These are phyloP conservation scores for Ormyrus nitidulus DNA, from an alignment of 2,888 invertebrate species.

Conservation along the genomic window DNA sequence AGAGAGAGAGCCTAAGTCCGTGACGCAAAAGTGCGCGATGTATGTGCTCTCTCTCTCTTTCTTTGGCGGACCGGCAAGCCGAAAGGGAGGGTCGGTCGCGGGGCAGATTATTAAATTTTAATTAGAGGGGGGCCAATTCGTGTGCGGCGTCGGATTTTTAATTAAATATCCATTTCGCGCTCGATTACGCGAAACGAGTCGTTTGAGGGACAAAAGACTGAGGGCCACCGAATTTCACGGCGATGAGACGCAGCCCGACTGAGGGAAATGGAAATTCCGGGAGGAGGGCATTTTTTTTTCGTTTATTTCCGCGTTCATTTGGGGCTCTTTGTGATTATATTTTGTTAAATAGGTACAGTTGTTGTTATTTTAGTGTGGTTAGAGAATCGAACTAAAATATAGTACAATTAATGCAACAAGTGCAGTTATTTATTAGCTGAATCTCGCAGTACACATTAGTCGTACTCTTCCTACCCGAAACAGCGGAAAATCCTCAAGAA, in stretches of 20 bases:
- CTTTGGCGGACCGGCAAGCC: not conserved
- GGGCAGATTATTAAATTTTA: slow-evolving; percentile 31
- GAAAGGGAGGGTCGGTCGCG: not conserved
- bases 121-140: slow-evolving; percentile 2
- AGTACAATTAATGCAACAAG: too few relatives aligned
- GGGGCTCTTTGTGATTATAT: too few relatives aligned
- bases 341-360: too few relatives aligned
- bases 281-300: not conserved
- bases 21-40: not conserved
- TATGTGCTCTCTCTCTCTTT: not conserved
- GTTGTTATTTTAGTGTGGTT: too few relatives aligned
- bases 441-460: too few relatives aligned
- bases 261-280: slow-evolving; percentile 40
- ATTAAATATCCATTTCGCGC: slow-evolving; percentile 26
- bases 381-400: too few relatives aligned
- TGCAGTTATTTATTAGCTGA: too few relatives aligned
- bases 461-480: too few relatives aligned
- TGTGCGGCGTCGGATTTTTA: slow-evolving; percentile 17
- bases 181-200: not conserved
- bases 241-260: not conserved
- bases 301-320: too few relatives aligned
- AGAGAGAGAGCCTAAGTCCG: too few relatives aligned
- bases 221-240: not conserved
- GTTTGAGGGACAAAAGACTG: slow-evolving; percentile 14
- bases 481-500: too few relatives aligned